phyloP scores from a whole-genome alignment of 2,797 vertebrate genomes.

The Morus bassanus region DNA sequence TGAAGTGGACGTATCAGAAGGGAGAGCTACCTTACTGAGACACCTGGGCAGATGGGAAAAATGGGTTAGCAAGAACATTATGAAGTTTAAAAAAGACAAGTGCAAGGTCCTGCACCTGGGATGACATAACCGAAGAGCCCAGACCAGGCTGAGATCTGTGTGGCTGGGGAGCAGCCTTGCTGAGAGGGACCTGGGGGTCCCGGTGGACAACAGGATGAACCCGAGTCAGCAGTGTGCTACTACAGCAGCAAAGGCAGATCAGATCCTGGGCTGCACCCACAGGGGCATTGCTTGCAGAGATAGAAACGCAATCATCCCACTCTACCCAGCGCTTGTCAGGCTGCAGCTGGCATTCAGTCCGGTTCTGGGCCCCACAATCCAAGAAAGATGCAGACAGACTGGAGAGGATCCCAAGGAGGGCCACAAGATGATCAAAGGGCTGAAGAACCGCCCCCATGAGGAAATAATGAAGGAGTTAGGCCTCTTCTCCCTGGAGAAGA shows the following conservation, averaged over 20 bases:
- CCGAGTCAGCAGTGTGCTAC: fast-evolving
- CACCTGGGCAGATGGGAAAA: neutral
- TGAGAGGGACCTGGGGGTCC: neutral
- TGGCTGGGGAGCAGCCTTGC: neutral
- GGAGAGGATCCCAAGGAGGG: neutral
- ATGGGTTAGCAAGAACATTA: neutral
- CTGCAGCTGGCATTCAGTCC: too few species aligned
- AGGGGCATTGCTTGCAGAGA: neutral
- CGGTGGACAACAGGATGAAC: neutral
- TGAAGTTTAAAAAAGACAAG: neutral
- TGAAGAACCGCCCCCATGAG: neutral
- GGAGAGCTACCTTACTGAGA: neutral
- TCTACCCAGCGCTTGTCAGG: neutral
- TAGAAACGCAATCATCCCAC: neutral
- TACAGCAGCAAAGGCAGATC: neutral
- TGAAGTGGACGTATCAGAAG: neutral
- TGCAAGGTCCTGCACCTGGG: neutral
- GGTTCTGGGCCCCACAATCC: neutral
- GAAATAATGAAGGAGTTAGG: neutral
- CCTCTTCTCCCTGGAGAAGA: neutral
- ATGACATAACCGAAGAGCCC: too few species aligned
- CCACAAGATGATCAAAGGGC: neutral
- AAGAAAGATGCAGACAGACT: neutral
- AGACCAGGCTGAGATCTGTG: neutral
- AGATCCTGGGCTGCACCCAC: neutral